Percentiles rank a stretch among this genome's conserved stretches.
Evolutionary conservation across 1,140 invertebrate species (phyloP).

Genomic region (Pararge aegeria): DNA sequence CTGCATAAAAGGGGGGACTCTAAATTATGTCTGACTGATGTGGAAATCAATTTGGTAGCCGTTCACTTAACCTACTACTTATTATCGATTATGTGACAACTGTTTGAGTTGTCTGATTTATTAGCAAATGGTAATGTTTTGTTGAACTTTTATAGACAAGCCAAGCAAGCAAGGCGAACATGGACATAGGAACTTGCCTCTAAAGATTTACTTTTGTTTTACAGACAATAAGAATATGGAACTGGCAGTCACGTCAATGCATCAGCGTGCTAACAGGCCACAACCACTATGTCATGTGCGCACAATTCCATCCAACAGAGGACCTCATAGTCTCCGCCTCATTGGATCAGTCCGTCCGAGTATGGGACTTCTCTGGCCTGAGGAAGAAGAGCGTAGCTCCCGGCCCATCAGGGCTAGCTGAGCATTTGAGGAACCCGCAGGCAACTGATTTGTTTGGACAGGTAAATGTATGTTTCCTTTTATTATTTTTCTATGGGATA

Average conservation of each 20-base stretch:
- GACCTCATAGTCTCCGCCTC: slow-evolving; percentile 99
- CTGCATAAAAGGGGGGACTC: too few relatives aligned
- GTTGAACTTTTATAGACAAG: too few relatives aligned
- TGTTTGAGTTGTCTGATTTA: too few relatives aligned
- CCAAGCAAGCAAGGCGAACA: too few relatives aligned
- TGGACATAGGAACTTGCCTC: too few relatives aligned
- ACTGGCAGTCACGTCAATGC: slow-evolving; percentile 99
- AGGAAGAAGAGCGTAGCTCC: slow-evolving; percentile 99
- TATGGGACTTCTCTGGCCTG: slow-evolving; percentile 99
- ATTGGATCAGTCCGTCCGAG: slow-evolving; percentile 97
- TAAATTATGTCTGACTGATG: too few relatives aligned
- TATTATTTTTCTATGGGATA: slow-evolving; percentile 15
- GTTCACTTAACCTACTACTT: too few relatives aligned
- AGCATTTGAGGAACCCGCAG: slow-evolving; percentile 92
- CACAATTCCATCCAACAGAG: slow-evolving; percentile 98
- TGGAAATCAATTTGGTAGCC: too few relatives aligned
- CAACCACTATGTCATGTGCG: slow-evolving; percentile 99
- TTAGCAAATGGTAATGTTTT: too few relatives aligned
- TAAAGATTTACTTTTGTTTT: too few relatives aligned
- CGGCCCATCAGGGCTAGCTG: slow-evolving; percentile 93
- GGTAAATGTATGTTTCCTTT: slow-evolving; percentile 41
- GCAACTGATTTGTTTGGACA: slow-evolving; percentile 96
- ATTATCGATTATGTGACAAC: too few relatives aligned
- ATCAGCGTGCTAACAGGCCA: slow-evolving; percentile 98
- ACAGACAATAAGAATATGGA: slow-evolving; percentile 98